Evolutionary conservation across 1,140 invertebrate species (phyloP).

Genomic region (Leptopilina clavipes): DNA sequence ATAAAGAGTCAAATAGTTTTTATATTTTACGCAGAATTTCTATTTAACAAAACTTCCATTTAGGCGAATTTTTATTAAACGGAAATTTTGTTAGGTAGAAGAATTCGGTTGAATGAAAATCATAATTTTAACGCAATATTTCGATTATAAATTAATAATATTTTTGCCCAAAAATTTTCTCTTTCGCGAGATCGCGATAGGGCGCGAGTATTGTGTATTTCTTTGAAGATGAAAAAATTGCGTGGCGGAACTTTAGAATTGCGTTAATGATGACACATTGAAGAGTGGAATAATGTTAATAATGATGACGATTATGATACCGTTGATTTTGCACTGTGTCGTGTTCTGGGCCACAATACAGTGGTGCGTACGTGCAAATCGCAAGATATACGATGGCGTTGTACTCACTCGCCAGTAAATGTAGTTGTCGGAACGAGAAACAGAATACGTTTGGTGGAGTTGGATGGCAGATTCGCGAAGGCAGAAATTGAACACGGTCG

Average conservation of each 20-base stretch:
- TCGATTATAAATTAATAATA: too few species aligned
- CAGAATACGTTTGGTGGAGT: not conserved
- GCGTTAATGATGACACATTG: slow-evolving; percentile 10
- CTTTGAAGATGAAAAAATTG: not conserved
- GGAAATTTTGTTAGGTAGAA: too few species aligned
- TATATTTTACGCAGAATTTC: too few species aligned
- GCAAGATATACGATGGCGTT: slow-evolving; percentile 42
- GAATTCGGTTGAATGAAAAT: too few species aligned
- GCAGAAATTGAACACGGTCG: slow-evolving; percentile 3
- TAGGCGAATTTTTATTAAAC: too few species aligned
- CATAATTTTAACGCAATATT: too few species aligned
- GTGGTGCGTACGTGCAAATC: slow-evolving; percentile 41
- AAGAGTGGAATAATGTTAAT: not conserved
- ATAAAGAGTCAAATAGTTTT: not conserved
- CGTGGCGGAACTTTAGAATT: not conserved
- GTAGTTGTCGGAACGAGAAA: slow-evolving; percentile 4
- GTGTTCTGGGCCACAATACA: not conserved
- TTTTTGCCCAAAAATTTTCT: too few species aligned
- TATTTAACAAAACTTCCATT: too few species aligned
- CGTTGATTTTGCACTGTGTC: not conserved
- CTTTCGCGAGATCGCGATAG: too few species aligned
- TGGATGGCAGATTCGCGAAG: slow-evolving; percentile 6
- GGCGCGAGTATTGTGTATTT: too few species aligned
- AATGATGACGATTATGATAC: slow-evolving; percentile 20
- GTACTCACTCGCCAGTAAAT: not conserved